Base-by-base conservation (phyloP, 2,113 vertebrate species). In the Oncorhynchus nerka region DNA sequence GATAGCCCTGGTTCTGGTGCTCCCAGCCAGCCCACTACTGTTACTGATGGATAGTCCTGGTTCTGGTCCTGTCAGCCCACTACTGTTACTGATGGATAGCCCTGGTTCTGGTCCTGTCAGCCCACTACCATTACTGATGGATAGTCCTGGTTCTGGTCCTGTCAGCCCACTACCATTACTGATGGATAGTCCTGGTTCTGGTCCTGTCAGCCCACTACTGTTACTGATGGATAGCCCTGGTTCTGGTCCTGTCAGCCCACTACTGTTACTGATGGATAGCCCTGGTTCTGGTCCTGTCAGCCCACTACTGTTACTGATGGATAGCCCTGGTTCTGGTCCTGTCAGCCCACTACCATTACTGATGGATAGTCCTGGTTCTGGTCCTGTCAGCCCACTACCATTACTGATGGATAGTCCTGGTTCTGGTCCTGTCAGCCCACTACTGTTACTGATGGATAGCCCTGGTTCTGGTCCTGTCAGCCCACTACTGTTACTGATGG, bases 391-490 rank as follows among this genome's bases (percentile, higher is more conserved):
- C 48, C 49, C 9, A 51, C 3, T 92, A 94, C 96, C 96, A 93
- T 34, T 34, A 34, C 90, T 91, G 93, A 98, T 98, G 95, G 96
- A 98, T 97, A 81, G 92, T 87, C 13, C 15, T 16, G 49, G 49
- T 12, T 9, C 49, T 16, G 4, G 49, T 94, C 84, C 90, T 22
- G 73, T 24, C 94, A 92, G 48, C 48, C 49, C 9, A 51, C 3
- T 92, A 94, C 96, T 97, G 93, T 34, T 34, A 34, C 90, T 91
- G 93, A 98, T 98, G 95, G 96, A 98, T 97, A 81, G 92, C 87
- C 92, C 34, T 39, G 34, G 6, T 1, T 39, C 7, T 9, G 7
- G 34, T 94, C 84, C 90, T 55, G 71, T 24, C 94, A 92, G 91
- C 26, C 26, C 26, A 28, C 26, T 28, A 28, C 26, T 28, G 26